Conservation (phyloP, 1,140 invertebrate species). For the Coptotermes formosanus region DNA sequence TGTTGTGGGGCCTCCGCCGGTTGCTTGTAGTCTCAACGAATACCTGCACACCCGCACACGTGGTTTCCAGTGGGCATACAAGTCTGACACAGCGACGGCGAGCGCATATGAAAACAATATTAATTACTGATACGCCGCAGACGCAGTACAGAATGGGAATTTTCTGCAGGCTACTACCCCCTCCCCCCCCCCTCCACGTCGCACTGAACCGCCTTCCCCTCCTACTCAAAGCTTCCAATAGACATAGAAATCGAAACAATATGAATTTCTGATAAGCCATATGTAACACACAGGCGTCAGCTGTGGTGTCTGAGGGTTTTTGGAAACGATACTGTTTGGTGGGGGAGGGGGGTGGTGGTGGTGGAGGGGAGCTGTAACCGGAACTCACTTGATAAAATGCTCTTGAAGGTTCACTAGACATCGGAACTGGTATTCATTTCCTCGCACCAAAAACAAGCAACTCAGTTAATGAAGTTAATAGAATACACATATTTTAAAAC, state of each 20-base stretch:
- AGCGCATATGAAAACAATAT: not conserved
- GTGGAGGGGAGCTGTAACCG: not conserved
- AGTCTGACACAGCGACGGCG: not conserved
- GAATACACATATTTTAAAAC: not conserved
- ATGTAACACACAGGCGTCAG: not conserved
- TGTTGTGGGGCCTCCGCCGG: not conserved
- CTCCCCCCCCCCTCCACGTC: no score
- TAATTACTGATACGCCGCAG: constrained; percentile 7
- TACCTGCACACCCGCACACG: not conserved
- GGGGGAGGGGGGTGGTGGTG: not conserved
- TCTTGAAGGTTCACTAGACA: not conserved
- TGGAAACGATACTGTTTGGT: not conserved
- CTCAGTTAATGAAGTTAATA: not conserved
- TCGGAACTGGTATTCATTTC: not conserved
- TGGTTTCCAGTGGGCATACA: not conserved
- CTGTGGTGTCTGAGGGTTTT: not conserved
- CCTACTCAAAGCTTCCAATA: not conserved
- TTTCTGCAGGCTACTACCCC: no score
- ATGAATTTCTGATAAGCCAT: constrained; percentile 1
- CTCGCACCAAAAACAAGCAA: not conserved
- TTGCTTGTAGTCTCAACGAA: not conserved
- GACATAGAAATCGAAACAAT: not conserved
- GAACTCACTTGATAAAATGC: not conserved
- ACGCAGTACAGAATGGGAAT: not conserved
- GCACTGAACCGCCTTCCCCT: no score